Base-by-base conservation (phyloP, 1,140 invertebrate species). In the Xylocopa sonorina region DNA sequence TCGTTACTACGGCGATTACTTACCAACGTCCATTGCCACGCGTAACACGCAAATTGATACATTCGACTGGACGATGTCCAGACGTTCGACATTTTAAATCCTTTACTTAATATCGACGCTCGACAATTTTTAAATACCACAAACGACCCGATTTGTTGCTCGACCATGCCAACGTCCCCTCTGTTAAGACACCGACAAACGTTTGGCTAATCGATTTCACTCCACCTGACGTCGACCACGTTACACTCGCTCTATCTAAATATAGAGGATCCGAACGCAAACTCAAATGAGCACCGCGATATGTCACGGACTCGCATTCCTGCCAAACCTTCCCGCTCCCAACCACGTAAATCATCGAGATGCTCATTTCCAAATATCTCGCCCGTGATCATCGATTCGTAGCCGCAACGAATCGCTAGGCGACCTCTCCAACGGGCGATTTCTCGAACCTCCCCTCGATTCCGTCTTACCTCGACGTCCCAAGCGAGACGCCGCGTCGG, bases 1-100 rank as follows among this genome's bases (percentile, higher is more conserved):
- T 83, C 68, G 58, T 58, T 58, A 72, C 66, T 67, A 21, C 57
- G 43, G 21, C 48, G 62, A 84, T 85, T 77, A 69, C 68, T 72
- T 64, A 62, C 68, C 21, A 58, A 81, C 51, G 46, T 46, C 34
- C 43, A 82, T 75, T 71, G 51, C 41, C 41, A 50, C 50, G 41
- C 46, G 24, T 24, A 7, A 32, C 6, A 32, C 38, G 38, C 38
- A 9, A 38, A 38, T 38, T 3, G 38, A 38, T 38, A 38, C n/a
- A 38, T 38, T 38, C 3, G 9, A 38, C 3, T 38, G 9, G 38
- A 3, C 38, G 38, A 38, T 38, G 9, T 38, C 9, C 3, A 38
- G 3, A 38, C 9, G 3, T 46, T 46, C 43, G 10, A 46, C 7
- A 10, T 46, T 38, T 38, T 9, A 38, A 9, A 38, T 38, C 38